Evolutionary conservation across 1,140 invertebrate species (phyloP).

Genomic region (Carposina sasakii): DNA sequence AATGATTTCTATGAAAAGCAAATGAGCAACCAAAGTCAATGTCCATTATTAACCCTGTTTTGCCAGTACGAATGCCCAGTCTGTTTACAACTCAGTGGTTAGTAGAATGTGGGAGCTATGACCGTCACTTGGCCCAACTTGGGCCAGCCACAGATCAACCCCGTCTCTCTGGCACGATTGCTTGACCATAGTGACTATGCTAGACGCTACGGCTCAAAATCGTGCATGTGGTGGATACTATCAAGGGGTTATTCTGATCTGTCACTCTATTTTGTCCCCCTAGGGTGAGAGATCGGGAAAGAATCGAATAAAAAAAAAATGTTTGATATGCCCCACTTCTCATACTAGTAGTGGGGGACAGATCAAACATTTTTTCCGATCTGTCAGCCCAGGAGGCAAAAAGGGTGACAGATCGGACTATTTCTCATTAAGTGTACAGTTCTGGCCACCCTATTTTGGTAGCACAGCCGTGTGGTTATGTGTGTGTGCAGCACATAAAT

Average conservation of each 20-base stretch:
- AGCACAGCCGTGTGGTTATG: too few species aligned
- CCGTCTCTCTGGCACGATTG: slow-evolving; percentile 40
- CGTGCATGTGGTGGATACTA: slow-evolving; percentile 26
- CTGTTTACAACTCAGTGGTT: background rate
- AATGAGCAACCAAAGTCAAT: background rate
- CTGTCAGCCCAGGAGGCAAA: too few species aligned
- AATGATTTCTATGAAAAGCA: background rate
- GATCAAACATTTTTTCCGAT: too few species aligned
- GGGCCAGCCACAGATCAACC: slow-evolving; percentile 28
- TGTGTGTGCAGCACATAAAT: too few species aligned
- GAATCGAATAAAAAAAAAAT: background rate
- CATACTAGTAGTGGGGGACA: too few species aligned
- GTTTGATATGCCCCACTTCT: too few species aligned
- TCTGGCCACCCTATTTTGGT: too few species aligned
- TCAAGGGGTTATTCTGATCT: background rate
- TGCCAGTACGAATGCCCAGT: background rate
- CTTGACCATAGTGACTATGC: slow-evolving; percentile 41
- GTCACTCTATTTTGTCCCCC: background rate
- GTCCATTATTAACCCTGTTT: too few species aligned
- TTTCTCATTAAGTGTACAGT: too few species aligned
- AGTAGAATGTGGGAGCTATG: slow-evolving; percentile 21
- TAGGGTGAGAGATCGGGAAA: background rate
- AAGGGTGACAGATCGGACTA: too few species aligned
- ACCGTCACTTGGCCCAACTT: slow-evolving; percentile 28
- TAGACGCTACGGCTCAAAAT: slow-evolving; percentile 44